phyloP scores from a whole-genome alignment of 2,888 invertebrate genomes.

The Athalia circularis region DNA sequence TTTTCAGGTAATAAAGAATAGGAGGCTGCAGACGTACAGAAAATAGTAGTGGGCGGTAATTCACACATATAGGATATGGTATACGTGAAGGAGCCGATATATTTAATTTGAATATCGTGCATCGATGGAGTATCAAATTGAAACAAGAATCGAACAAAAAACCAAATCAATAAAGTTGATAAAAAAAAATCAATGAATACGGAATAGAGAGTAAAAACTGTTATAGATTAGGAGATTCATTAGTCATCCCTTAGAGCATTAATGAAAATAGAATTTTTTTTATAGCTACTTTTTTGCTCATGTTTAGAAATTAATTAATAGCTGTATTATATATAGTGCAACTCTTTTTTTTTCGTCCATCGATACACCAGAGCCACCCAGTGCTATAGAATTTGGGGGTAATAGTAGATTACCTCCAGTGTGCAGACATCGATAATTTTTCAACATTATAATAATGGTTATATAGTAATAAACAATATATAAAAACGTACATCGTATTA shows the following conservation, averaged over 20 bases:
- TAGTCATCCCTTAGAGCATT: too few species aligned
- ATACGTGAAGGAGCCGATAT: slow-evolving; percentile 33
- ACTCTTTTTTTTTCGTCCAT: background rate
- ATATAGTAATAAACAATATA: slow-evolving; percentile 28
- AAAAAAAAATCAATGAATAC: too few species aligned
- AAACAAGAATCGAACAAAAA: background rate
- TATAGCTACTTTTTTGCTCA: background rate
- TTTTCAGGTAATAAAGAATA: too few species aligned
- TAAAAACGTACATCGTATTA: slow-evolving; percentile 33
- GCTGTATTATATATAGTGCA: background rate
- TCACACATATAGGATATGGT: slow-evolving; percentile 2
- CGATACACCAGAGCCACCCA: slow-evolving; percentile 40
- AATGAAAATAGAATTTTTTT: too few species aligned
- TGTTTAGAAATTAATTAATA: background rate
- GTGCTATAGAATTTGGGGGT: slow-evolving; percentile 36
- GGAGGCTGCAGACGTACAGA: slow-evolving; percentile 25
- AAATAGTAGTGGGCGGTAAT: background rate
- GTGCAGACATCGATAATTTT: slow-evolving; percentile 46
- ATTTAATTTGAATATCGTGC: slow-evolving; percentile 26
- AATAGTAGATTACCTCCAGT: slow-evolving; percentile 42
- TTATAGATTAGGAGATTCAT: too few species aligned
- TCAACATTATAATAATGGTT: slow-evolving; percentile 25
- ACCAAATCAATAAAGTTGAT: too few species aligned
- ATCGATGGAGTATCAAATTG: slow-evolving; percentile 22
- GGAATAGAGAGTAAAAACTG: too few species aligned